A percentile compares a stretch with the other conserved stretches of the same genome.
Conservation (phyloP, 1,140 invertebrate species). For the Meloidogyne exigua region DNA sequence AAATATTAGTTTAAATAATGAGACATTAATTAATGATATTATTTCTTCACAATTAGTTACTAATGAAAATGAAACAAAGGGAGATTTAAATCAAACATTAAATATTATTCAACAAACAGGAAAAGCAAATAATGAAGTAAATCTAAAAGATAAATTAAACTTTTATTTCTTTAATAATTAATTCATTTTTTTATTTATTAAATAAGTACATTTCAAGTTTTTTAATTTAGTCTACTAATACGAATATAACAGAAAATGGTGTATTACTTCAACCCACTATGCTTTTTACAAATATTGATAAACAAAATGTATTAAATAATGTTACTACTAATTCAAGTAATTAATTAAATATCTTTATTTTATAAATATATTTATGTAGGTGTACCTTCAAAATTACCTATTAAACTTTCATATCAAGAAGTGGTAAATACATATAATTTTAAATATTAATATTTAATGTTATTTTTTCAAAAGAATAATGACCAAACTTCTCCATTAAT, state of each 20-base stretch:
- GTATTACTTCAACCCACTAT: not conserved
- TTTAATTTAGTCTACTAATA: not conserved
- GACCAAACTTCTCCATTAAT: not conserved
- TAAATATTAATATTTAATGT: not conserved
- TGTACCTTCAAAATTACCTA: not conserved
- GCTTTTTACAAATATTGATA: not conserved
- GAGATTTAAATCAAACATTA: slow-evolving; percentile 1
- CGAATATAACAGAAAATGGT: not conserved
- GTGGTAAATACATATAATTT: not conserved
- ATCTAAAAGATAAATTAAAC: no score
- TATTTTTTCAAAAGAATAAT: not conserved
- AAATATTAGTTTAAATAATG: not conserved
- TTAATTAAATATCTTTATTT: not conserved
- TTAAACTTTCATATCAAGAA: not conserved
- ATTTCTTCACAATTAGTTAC: no score
- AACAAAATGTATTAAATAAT: not conserved
- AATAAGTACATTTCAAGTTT: no score
- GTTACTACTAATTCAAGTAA: not conserved
- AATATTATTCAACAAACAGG: no score
- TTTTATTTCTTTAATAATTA: no score
- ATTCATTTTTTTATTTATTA: not conserved
- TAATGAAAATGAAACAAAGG: not conserved
- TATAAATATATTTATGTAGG: not conserved
- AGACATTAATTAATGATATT: not conserved
- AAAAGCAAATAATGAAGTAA: not conserved